Base-by-base conservation (phyloP, 2,797 vertebrate species). In the Philypnodon macrostomus region DNA sequence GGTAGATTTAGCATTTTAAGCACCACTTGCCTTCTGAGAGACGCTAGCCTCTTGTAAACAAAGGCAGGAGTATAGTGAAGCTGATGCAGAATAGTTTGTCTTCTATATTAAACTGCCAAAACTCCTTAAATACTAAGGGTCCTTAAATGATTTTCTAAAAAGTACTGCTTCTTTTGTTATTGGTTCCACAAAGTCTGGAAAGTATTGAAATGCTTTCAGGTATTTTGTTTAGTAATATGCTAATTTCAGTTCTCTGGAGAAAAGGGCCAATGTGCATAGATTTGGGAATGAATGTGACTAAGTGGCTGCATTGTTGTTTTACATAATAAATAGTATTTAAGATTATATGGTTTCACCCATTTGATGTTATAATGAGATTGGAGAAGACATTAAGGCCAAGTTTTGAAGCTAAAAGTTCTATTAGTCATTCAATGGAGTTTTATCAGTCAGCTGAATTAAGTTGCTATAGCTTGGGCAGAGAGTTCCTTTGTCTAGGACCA, bases 1-100 rank as follows among this genome's bases (percentile, higher is more conserved):
- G 39, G 26, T 58, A 62, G 62, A 55, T 68, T 79, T 66, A 65
- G 47, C 61, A 66, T 77, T 74, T 65, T 45, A 61, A 71, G 79
- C 68, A 51, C 77, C 54, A 55, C 51, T 38, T 35, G 44, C 45
- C 6, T 46, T 38, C 27, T 63, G 64, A 69, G 52, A 58, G 63
- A 78, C 72, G 64, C 53, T 55, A 19, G 37, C 57, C 50, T 23
- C 47, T 51, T 38, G 36, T 50, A 51, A 65, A 67, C 56, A 64
- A 65, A 51, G 46, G 48, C 9, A 24, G 47, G 24, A 50, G 34
- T 10, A 34, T 26, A 58, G 31, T 8, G 29, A 32, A 56, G 37
- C 50, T 32, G 49, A 58, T 32, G 48, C 42, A 51, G 46, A 17
- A 36, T 40, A 46, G 39, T 21, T 40, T 37, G 48, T 50, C 21